Percentiles rank a stretch among this genome's conserved stretches.
Evolutionary conservation across 2,888 invertebrate species (phyloP).

Genomic region (Acanthosepion esculentum): DNA sequence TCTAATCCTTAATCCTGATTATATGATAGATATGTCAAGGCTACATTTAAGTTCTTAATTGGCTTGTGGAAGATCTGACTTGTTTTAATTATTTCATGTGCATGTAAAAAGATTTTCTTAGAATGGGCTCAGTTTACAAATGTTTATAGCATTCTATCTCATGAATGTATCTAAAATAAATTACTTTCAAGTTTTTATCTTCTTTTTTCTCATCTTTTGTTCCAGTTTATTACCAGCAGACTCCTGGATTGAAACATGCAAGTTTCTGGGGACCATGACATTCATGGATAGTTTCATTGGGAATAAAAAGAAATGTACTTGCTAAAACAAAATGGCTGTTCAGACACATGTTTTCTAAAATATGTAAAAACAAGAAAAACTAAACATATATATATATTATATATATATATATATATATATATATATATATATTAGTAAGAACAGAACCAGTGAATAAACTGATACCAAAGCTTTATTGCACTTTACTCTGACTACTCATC

Average conservation of each 20-base stretch:
- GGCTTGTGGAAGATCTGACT: too few species aligned
- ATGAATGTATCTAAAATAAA: neutral
- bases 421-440: too few species aligned
- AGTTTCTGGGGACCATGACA: conserved; percentile 61
- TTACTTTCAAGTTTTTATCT: neutral
- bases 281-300: conserved; percentile 65
- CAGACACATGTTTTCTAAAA: neutral
- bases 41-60: too few species aligned
- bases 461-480: too few species aligned
- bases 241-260: conserved; percentile 61
- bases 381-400: neutral
- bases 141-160: neutral
- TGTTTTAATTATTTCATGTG: too few species aligned
- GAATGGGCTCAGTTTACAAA: neutral
- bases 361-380: neutral
- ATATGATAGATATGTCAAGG: too few species aligned
- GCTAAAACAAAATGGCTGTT: neutral
- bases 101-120: too few species aligned
- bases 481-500: too few species aligned
- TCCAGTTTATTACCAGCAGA: conserved; percentile 66
- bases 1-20: too few species aligned
- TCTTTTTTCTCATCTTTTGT: neutral
- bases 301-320: conserved; percentile 12
- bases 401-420: too few species aligned
- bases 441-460: too few species aligned